Evolutionary conservation across 2,113 vertebrate species (phyloP), one percentile per base, ranked within the genome.

Genomic region (Coryphaenoides rupestris): DNA sequence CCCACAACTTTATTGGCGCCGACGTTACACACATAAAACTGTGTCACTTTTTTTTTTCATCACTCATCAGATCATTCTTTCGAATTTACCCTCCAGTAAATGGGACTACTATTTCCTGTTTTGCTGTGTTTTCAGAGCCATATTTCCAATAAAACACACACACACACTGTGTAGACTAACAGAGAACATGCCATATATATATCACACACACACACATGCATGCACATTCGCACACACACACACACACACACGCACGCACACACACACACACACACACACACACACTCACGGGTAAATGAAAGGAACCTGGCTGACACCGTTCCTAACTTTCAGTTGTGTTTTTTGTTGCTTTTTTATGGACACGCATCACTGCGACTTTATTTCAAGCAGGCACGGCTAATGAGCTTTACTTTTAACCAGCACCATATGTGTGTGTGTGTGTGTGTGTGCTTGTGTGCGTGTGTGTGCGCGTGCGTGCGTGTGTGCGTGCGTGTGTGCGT

Each of bases 301-400:
- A n/a, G 81, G 79, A 80, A 84, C 76, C 75, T 75, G 78, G 80
- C 79, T 86, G 85, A 86, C 80, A 75, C 80, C 26, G 65, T 83
- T 69, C 72, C 77, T 78, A 66, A 84, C 82, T 14, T 81, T 78
- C 78, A 62, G 76, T 80, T 87, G 78, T 73, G 80, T 87, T 82
- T 83, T 89, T 91, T 91, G 90, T 78, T 73, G 78, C 87, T 83
- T 83, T 89, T 91, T 91, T 91, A 91, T 89, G 84, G 85, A 84
- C 83, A 86, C 84, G 83, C 86, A 83, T 89, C 86, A 89, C 84
- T 86, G 82, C 86, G 88, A 89, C 83, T 84, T 81, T 82, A 86
- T 89, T 89, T 88, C 80, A 89, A 88, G 83, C 83, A 84, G 81
- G 83, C 83, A 5, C 69, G 68, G 73, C 88, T 90, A 91, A 91